Percentiles rank a stretch among this genome's conserved stretches.
Conservation (phyloP, 2,888 invertebrate genomes). For the Habrosyne pyritoides region DNA sequence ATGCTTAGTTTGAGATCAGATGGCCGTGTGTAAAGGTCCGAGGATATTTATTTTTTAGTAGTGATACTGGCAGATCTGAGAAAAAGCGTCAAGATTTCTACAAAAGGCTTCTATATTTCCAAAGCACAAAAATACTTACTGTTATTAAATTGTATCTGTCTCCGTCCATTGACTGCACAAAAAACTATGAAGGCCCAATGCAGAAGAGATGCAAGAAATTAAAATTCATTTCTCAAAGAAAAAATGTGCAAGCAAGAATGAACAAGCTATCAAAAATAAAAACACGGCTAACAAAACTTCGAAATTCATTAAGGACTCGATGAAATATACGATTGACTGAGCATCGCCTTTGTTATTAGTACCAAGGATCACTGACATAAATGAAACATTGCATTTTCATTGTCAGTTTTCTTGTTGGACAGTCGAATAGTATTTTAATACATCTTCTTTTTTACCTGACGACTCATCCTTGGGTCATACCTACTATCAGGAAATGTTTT, state of each 20-base stretch:
- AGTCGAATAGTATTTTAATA: background rate
- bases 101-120: too few species aligned
- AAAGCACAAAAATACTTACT: too few species aligned
- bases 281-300: background rate
- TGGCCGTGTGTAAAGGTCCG: too few species aligned
- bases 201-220: background rate
- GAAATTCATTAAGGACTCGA: background rate
- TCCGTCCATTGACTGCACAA: background rate
- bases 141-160: too few species aligned
- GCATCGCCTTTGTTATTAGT: background rate
- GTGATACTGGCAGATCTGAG: too few species aligned
- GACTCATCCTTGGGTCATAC: background rate
- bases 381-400: background rate
- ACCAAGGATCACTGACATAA: background rate
- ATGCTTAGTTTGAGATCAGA: too few species aligned
- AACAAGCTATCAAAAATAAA: slow-evolving; percentile 1
- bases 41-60: too few species aligned
- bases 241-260: background rate
- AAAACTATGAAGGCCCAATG: background rate
- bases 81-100: too few species aligned
- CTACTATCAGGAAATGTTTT: too few species aligned
- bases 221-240: background rate
- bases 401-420: background rate
- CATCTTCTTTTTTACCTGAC: background rate
- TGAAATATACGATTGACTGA: slow-evolving; percentile 1